These are phyloP conservation scores for Tachuris rubrigastra DNA, from an alignment of 2,113 vertebrate species.

Conservation along the genomic window DNA sequence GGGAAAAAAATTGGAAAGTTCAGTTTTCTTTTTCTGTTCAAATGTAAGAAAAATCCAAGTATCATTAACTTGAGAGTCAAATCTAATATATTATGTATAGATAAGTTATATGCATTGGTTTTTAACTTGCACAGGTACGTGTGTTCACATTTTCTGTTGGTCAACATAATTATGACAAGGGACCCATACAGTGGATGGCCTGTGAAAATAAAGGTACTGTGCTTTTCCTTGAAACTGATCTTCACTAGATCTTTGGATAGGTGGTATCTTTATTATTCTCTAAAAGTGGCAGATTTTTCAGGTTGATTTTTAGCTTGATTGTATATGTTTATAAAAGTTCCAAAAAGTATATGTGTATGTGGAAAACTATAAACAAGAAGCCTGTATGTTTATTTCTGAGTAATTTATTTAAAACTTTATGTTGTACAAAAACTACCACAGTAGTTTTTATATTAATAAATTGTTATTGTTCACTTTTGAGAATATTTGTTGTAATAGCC, in stretches of 20 bases:
- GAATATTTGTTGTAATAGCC: background rate
- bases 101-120: background rate
- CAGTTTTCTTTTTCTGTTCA: background rate
- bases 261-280: background rate
- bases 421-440: background rate
- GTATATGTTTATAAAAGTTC: background rate
- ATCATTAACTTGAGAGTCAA: background rate
- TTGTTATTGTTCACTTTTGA: background rate
- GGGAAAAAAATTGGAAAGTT: background rate
- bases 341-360: background rate
- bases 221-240: background rate
- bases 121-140: slow-evolving; percentile 80
- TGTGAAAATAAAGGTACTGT: slow-evolving; percentile 94
- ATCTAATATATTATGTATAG: background rate
- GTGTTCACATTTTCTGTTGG: slow-evolving; percentile 99
- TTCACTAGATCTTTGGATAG: background rate
- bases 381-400: background rate
- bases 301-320: background rate
- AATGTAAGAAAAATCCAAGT: background rate
- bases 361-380: background rate
- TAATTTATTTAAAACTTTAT: background rate
- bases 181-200: slow-evolving; percentile 99
- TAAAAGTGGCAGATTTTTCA: background rate
- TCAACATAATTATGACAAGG: slow-evolving; percentile 98
- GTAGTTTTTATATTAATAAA: background rate